Percentiles rank a stretch among this genome's conserved stretches.
Evolutionary conservation across 2,797 vertebrate species (phyloP).

Genomic region (Poeciliopsis gracilis): DNA sequence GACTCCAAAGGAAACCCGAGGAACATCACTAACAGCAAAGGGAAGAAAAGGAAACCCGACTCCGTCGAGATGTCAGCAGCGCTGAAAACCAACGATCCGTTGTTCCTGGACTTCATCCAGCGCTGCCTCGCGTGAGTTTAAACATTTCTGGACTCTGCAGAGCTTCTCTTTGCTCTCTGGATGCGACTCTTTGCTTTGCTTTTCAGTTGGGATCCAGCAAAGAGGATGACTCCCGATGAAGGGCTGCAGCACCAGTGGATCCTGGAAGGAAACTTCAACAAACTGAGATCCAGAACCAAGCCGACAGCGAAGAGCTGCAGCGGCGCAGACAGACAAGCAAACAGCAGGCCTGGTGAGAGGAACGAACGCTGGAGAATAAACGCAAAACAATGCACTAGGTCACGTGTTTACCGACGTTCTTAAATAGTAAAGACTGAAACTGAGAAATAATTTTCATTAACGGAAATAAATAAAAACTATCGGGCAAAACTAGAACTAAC

Average conservation of each 20-base stretch:
- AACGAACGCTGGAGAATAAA: not conserved
- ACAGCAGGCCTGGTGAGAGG: slow-evolving; percentile 66
- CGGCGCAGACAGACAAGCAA: slow-evolving; percentile 59
- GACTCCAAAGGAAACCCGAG: slow-evolving; percentile 93
- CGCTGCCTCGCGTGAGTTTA: slow-evolving; percentile 87
- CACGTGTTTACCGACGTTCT: not conserved
- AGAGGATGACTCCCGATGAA: slow-evolving; percentile 92
- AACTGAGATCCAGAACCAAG: slow-evolving; percentile 73
- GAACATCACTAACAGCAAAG: slow-evolving; percentile 89
- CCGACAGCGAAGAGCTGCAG: slow-evolving; percentile 72
- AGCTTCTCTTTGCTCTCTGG: not conserved
- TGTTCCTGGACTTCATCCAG: slow-evolving; percentile 91
- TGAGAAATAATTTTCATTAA: no score
- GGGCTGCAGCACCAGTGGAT: slow-evolving; percentile 91
- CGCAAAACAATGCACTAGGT: not conserved
- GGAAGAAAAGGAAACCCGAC: slow-evolving; percentile 87
- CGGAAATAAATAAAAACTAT: no score
- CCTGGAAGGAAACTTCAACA: slow-evolving; percentile 84
- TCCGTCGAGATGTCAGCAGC: slow-evolving; percentile 87
- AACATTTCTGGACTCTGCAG: not conserved
- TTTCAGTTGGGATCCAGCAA: slow-evolving; percentile 88
- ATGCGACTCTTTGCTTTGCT: not conserved
- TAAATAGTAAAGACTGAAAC: no score
- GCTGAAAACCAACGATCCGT: slow-evolving; percentile 86
- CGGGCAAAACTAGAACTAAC: no score